These are phyloP conservation scores for Jordanella pulchra DNA, from an alignment of 2,797 vertebrate species.

Conservation along the genomic window DNA sequence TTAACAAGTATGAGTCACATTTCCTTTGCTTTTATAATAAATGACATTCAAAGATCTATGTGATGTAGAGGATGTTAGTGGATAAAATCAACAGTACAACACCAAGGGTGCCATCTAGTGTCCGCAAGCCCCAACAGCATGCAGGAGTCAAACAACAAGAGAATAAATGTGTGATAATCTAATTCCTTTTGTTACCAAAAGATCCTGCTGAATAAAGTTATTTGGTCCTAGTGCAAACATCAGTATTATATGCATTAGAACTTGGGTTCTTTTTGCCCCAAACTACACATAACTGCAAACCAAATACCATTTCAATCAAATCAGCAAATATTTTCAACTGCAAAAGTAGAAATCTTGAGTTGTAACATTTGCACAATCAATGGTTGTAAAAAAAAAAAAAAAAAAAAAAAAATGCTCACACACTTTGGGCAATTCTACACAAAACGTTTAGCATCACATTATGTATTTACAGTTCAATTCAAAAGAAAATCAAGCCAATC, in stretches of 20 bases:
- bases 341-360: background rate
- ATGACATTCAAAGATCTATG: constrained; percentile 35
- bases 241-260: background rate
- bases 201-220: background rate
- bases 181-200: background rate
- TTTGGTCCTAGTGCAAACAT: background rate
- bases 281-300: background rate
- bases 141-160: background rate
- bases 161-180: background rate
- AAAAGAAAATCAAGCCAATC: no score
- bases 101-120: constrained; percentile 76
- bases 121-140: background rate
- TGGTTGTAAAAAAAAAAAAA: background rate
- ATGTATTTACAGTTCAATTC: background rate
- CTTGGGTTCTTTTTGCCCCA: background rate
- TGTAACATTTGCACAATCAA: background rate
- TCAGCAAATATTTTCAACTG: constrained; percentile 1
- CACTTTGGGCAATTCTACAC: no score
- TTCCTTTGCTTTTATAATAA: constrained; percentile 29
- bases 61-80: constrained; percentile 16
- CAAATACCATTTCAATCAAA: background rate
- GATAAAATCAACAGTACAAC: constrained; percentile 15
- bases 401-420: no score
- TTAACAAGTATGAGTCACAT: constrained; percentile 35
- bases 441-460: background rate